Conservation (phyloP, 2,888 invertebrate species). For the Timema podura region DNA sequence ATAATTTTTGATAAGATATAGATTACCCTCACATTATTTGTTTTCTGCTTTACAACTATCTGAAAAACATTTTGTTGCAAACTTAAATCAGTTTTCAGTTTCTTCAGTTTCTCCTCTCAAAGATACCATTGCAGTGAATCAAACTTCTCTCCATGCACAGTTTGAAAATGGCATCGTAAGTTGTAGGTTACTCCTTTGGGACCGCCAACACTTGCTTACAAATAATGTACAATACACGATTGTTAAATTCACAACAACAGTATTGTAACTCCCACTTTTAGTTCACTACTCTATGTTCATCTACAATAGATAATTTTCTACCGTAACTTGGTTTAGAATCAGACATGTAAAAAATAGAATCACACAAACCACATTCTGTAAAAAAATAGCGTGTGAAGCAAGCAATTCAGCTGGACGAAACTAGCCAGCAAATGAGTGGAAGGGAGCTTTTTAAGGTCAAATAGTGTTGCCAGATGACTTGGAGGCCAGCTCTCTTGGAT, state of each 20-base stretch:
- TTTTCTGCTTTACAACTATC: neutral
- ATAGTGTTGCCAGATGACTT: too few species aligned
- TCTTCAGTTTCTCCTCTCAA: neutral
- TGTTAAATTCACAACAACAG: constrained; percentile 4
- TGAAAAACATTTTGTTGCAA: constrained; percentile 9
- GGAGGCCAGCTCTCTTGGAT: too few species aligned
- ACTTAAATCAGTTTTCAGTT: constrained; percentile 1
- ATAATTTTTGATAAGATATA: constrained; percentile 8
- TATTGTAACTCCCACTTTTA: constrained; percentile 11
- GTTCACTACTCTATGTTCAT: constrained; percentile 9
- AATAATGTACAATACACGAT: constrained; percentile 16
- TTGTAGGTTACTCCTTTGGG: constrained; percentile 8
- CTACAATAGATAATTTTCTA: neutral
- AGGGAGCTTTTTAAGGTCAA: too few species aligned
- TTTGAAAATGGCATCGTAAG: constrained; percentile 12
- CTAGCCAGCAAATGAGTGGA: too few species aligned
- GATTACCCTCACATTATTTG: neutral
- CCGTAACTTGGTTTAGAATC: neutral
- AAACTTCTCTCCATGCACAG: constrained; percentile 9
- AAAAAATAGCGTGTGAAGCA: too few species aligned
- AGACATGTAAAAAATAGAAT: too few species aligned
- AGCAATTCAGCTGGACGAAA: too few species aligned
- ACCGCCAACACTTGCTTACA: neutral
- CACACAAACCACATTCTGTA: too few species aligned
- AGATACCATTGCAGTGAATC: constrained; percentile 10